Evolutionary conservation across 2,797 vertebrate species (phyloP).

Genomic region (Pitangus sulphuratus): DNA sequence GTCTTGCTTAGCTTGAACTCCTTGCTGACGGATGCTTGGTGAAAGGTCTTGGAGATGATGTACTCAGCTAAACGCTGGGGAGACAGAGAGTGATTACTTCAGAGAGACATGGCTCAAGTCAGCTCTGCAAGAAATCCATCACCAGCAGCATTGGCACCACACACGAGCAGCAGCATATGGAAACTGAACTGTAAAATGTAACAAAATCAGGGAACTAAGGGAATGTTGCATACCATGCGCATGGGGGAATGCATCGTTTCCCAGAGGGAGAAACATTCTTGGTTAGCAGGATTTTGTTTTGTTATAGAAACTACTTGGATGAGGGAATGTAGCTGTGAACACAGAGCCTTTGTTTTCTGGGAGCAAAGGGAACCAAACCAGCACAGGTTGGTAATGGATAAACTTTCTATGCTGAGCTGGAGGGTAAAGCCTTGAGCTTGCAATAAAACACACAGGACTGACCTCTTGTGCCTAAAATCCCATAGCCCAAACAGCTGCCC

Average conservation of each 20-base stretch:
- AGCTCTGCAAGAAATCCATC: conserved; percentile 62
- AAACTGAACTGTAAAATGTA: conserved; percentile 61
- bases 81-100: conserved; percentile 57
- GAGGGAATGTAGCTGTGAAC: background rate
- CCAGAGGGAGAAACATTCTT: conserved; percentile 43
- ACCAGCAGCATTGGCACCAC: conserved; percentile 55
- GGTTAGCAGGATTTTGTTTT: conserved; percentile 5
- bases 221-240: conserved; percentile 16
- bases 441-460: accelerated
- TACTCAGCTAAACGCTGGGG: conserved; percentile 51
- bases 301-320: background rate
- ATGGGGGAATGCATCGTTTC: background rate
- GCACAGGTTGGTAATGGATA: background rate
- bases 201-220: conserved; percentile 47
- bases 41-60: conserved; percentile 29
- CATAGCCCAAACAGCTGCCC: background rate
- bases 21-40: conserved; percentile 37
- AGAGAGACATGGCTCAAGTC: conserved; percentile 64
- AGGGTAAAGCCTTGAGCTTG: background rate
- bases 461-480: background rate
- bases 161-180: conserved; percentile 53
- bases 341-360: conserved; percentile 24
- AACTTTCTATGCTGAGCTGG: background rate
- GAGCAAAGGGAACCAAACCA: background rate
- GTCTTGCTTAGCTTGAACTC: conserved; percentile 22